Percentiles rank a stretch among this genome's conserved stretches.
These are phyloP conservation scores for Lapara coniferarum DNA, from an alignment of 2,888 invertebrate species.

Conservation along the genomic window DNA sequence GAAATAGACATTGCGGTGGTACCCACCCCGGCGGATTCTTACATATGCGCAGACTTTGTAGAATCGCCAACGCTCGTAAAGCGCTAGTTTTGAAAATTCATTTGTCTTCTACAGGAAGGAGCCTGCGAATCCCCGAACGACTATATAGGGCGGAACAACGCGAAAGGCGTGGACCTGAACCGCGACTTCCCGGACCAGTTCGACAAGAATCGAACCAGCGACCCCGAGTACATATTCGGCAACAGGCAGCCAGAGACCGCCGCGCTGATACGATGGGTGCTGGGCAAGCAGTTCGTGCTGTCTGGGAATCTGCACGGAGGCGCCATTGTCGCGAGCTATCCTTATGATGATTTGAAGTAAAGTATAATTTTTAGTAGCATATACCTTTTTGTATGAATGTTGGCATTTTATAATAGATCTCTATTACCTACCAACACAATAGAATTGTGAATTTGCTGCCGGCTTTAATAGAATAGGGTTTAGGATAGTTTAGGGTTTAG, in stretches of 20 bases:
- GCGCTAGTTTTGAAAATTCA: background rate
- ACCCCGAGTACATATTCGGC: slow-evolving; percentile 77
- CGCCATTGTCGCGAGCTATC: slow-evolving; percentile 98
- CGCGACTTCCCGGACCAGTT: slow-evolving; percentile 97
- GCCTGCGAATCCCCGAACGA: slow-evolving; percentile 87
- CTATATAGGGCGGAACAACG: slow-evolving; percentile 91
- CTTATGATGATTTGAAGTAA: slow-evolving; percentile 94
- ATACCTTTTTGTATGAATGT: no score
- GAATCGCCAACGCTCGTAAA: no score
- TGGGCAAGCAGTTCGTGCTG: slow-evolving; percentile 93
- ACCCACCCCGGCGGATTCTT: no score
- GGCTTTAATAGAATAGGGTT: no score
- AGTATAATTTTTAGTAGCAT: background rate
- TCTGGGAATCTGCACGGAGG: slow-evolving; percentile 98
- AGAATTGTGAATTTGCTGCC: no score
- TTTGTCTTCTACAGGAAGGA: slow-evolving; percentile 86
- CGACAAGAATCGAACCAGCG: slow-evolving; percentile 69
- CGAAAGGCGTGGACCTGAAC: slow-evolving; percentile 92
- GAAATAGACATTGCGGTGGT: no score
- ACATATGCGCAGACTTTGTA: no score
- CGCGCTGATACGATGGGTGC: slow-evolving; percentile 95
- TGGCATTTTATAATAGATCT: no score
- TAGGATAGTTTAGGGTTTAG: no score
- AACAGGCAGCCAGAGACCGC: slow-evolving; percentile 93
- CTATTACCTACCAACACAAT: no score